These are phyloP conservation scores for Acanthoscelides obtectus DNA, from an alignment of 2,888 invertebrate genomes.

Conservation along the genomic window DNA sequence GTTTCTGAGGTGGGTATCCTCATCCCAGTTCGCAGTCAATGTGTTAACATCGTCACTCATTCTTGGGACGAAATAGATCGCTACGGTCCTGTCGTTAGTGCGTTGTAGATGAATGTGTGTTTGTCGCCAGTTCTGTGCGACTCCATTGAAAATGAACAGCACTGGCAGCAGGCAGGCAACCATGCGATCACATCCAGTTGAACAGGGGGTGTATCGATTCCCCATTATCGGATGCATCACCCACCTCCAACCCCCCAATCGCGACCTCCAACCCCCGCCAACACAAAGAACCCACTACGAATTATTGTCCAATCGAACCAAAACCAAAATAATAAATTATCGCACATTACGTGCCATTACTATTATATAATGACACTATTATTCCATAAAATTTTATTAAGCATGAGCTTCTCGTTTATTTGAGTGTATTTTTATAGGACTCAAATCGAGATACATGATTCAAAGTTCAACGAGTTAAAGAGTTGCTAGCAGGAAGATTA, in stretches of 20 bases:
- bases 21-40: too few species aligned
- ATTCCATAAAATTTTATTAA: slow-evolving; percentile 33
- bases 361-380: slow-evolving; percentile 36
- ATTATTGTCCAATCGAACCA: slow-evolving; percentile 37
- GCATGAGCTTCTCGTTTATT: background rate
- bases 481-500: too few species aligned
- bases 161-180: background rate
- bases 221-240: slow-evolving; percentile 25
- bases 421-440: background rate
- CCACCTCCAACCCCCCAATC: background rate
- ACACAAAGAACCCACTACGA: slow-evolving; percentile 31
- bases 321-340: slow-evolving; percentile 36
- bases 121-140: slow-evolving; percentile 32
- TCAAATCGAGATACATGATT: background rate
- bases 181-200: slow-evolving; percentile 10
- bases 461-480: background rate
- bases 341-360: slow-evolving; percentile 34
- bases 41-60: too few species aligned
- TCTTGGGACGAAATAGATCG: too few species aligned
- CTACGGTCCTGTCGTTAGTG: background rate
- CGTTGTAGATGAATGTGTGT: background rate
- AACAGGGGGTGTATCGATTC: slow-evolving; percentile 37
- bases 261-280: slow-evolving; percentile 15
- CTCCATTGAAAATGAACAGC: slow-evolving; percentile 35
- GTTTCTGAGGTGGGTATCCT: too few species aligned